Conservation (phyloP, 2,797 vertebrate genomes). For the Lutjanus argentimaculatus region DNA sequence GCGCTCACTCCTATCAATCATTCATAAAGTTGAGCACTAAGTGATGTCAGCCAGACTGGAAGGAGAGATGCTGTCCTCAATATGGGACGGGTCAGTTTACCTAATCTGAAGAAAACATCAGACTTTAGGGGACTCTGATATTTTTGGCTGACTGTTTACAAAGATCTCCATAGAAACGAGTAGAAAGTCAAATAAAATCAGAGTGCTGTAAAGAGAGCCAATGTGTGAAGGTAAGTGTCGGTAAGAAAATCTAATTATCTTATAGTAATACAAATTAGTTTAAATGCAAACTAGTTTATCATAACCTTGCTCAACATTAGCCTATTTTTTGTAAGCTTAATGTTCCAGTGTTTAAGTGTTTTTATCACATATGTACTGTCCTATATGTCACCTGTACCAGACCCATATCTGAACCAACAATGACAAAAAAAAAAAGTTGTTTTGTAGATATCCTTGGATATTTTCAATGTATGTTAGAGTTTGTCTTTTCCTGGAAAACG, state of each 20-base stretch:
- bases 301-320: not conserved
- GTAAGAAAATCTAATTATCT: not conserved
- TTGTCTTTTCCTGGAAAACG: no score
- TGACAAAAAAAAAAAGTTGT: no score
- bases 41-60: constrained; percentile 44
- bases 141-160: constrained; percentile 2
- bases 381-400: no score
- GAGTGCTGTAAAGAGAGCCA: constrained; percentile 4
- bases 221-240: not conserved
- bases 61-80: constrained; percentile 23
- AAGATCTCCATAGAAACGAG: constrained; percentile 1
- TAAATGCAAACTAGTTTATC: not conserved
- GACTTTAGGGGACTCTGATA: constrained; percentile 3
- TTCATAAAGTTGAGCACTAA: constrained; percentile 62
- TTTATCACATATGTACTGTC: no score
- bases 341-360: no score
- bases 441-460: no score
- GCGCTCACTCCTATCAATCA: constrained; percentile 59
- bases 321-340: no score
- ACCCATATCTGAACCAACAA: no score
- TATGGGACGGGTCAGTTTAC: constrained; percentile 44
- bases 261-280: constrained; percentile 2
- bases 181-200: constrained; percentile 19
- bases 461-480: no score
- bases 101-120: constrained; percentile 28